Conservation (phyloP, 2,113 vertebrate genomes). For the Colius striatus region DNA sequence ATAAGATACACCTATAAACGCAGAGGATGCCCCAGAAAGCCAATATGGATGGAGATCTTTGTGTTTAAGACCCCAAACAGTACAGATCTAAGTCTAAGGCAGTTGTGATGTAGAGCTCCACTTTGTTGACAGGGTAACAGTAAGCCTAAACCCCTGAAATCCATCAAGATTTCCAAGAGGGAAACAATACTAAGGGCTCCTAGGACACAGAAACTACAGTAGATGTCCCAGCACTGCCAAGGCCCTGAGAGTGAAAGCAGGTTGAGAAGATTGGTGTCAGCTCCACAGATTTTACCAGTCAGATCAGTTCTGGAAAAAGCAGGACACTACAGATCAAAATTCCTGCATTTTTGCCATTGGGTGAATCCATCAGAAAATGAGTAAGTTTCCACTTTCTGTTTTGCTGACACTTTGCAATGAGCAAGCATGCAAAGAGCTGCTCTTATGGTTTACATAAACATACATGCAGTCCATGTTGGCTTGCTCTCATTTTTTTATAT, state of each 20-base stretch:
- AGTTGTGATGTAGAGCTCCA: not conserved
- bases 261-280: not conserved
- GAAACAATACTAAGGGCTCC: not conserved
- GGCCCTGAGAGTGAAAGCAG: not conserved
- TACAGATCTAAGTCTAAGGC: not conserved
- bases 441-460: not conserved
- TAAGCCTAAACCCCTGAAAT: not conserved
- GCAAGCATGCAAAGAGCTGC: not conserved
- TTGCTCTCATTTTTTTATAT: not conserved
- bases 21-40: not conserved
- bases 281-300: not conserved
- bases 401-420: not conserved
- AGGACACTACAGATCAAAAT: not conserved
- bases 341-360: not conserved
- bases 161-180: not conserved
- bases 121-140: not conserved
- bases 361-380: not conserved
- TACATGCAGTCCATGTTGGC: not conserved
- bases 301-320: not conserved
- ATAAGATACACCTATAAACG: not conserved
- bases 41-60: rapidly evolving
- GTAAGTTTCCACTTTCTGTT: not conserved
- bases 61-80: not conserved
- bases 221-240: not conserved
- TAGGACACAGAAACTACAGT: not conserved